Evolutionary conservation across 2,888 invertebrate species (phyloP), one percentile per base, ranked within the genome.

Genomic region (Amorpha juglandis): DNA sequence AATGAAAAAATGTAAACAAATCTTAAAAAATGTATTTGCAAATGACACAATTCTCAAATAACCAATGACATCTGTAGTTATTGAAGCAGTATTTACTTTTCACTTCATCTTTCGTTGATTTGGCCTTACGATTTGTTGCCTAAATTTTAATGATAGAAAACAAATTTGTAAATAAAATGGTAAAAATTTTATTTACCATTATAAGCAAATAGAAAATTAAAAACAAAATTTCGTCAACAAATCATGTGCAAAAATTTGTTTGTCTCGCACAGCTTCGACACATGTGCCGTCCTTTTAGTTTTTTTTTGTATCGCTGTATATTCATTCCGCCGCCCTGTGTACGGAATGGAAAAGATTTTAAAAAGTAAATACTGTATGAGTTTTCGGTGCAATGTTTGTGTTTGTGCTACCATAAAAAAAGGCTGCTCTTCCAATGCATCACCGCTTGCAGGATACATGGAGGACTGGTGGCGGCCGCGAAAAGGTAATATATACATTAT

Each of bases 381-480:
- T 90, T 80, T 88, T 81, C 84, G 92, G 91, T 92, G 90, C 88
- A 86, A 89, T 90, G 89, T 92, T 91, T 94, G 91, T 94, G 92
- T 94, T 93, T 91, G 93, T 94, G 93, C 93, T 93, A 92, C 92
- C 93, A 90, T 92, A 93, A 91, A 90, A 82, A 86, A 93, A 94
- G 93, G 94, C 93, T 91, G 92, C 90, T 95, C 95, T 95, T 95
- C 95, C 95, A 95, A 95, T 96, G 97, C 97, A 95, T 97, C 97
- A 94, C 96, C 96, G 94, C 96, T 97, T 97, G 97, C 97, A 98
- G 98, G 98, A 96, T 98, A 98, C 96, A 97, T 97, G 97, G 98
- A 98, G 97, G 98, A 98, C 95, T 98, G 98, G 98, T 98, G 98
- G 97, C 96, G 98, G 95, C 98, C 98, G 91, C 96, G 98, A 91